Evolutionary conservation across 2,113 vertebrate species (phyloP), one percentile per base, ranked within the genome.

Genomic region (Silurus glanis): DNA sequence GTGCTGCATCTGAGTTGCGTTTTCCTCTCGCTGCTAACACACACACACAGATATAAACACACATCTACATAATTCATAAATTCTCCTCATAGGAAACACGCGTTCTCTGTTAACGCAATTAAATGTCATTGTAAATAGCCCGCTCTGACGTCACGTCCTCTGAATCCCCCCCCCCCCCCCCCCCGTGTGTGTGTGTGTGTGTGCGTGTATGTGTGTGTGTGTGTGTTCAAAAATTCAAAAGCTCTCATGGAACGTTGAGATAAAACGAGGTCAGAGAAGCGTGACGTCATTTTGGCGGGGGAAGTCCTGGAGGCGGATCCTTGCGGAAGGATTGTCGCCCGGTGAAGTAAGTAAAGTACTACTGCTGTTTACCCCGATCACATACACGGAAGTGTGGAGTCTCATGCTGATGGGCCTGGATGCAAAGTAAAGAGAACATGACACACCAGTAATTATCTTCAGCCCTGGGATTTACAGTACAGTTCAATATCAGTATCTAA

Each of bases 221-320:
- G 21, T 14, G 21, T 66, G 23, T 47, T 80, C 61, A 45, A 61
- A 80, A 61, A 61, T 61, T 47, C 56, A 61, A 58, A 61, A 37
- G 37, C 79, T 51, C 58, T 5, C 21, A 79, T 19, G 58, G 25
- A 66, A 28, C 55, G 45, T 62, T 55, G 0, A 88, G 76, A 80
- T n/a, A 59, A 80, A 88, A 84, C 21, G 74, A 89, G 88, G 89
- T 88, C 89, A 87, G 84, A 72, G 74, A 25, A 14, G 74, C 61
- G 66, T 84, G 59, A 83, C 89, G 86, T 90, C 89, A 89, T 62
- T 37, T 84, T 25, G 28, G 84, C 23, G 78, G 84, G 82, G 87
- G 88, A 87, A 89, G 86, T 86, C 84, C 88, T 85, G 86, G 72
- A 80, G 83, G 89, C 78, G 80, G 71, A 71, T 72, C 55, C 61